These are phyloP conservation scores for Castor canadensis DNA, from an alignment of 2,113 vertebrate genomes.

Conservation along the genomic window DNA sequence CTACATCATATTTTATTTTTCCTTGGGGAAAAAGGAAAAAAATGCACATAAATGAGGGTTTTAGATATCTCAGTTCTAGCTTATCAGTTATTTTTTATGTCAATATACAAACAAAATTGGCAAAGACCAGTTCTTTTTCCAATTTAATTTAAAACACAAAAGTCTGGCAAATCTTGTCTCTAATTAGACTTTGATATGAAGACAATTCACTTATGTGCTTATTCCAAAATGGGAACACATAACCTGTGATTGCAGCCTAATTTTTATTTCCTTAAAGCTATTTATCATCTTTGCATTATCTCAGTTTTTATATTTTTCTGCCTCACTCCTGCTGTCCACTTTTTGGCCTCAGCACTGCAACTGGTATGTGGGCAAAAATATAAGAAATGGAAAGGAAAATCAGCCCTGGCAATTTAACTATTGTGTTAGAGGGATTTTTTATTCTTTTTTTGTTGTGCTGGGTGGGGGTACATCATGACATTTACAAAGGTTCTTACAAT, in stretches of 20 bases:
- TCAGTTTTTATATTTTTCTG: background rate
- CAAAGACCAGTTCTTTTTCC: background rate
- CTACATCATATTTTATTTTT: background rate
- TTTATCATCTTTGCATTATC: background rate
- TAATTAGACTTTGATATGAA: background rate
- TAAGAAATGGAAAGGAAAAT: conserved; percentile 4
- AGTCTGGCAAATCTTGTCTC: background rate
- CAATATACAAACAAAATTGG: background rate
- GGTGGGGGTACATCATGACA: no score
- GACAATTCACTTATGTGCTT: background rate
- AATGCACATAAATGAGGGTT: background rate
- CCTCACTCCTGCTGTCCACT: background rate
- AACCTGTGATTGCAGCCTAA: background rate
- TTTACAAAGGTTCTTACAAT: no score
- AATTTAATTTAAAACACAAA: conserved; percentile 14
- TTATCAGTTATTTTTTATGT: conserved; percentile 8
- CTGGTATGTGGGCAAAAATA: background rate
- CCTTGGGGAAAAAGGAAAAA: background rate
- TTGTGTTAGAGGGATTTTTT: background rate
- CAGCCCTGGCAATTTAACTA: background rate
- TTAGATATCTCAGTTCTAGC: background rate
- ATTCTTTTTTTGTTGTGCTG: no score
- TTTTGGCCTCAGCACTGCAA: background rate
- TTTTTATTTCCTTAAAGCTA: conserved; percentile 22
- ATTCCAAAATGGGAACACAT: background rate